These are phyloP conservation scores for Chrysomela aeneicollis DNA, from an alignment of 2,888 invertebrate genomes.

Conservation along the genomic window DNA sequence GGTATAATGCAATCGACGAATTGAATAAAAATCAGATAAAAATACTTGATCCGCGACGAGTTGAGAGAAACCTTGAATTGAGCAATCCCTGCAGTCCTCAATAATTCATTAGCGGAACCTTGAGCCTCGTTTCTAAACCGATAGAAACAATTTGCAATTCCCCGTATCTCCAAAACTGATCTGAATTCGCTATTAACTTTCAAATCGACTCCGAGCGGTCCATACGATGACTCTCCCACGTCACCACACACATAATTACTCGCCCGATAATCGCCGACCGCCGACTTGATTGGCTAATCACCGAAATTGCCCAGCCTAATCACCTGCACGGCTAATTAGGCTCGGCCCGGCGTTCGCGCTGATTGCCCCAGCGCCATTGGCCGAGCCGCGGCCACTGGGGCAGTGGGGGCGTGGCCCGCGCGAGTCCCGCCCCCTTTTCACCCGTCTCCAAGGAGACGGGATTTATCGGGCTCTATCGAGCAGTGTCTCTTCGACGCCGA, in stretches of 20 bases:
- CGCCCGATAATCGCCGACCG: not conserved
- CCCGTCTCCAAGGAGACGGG: conserved; percentile 20
- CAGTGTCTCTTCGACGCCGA: conserved; percentile 39
- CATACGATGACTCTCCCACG: no score
- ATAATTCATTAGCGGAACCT: conserved; percentile 5
- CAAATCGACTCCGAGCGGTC: not conserved
- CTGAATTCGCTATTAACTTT: conserved; percentile 1
- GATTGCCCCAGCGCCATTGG: conserved; percentile 43
- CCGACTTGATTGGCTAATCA: not conserved
- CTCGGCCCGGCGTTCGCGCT: conserved; percentile 24
- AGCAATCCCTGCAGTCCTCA: not conserved
- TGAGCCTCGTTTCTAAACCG: not conserved
- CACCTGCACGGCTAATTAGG: conserved; percentile 44
- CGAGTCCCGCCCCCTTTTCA: conserved; percentile 17
- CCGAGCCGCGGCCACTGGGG: conserved; percentile 43
- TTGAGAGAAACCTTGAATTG: not conserved
- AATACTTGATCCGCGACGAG: no score
- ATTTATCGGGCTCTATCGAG: conserved; percentile 5
- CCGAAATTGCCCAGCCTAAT: conserved; percentile 13
- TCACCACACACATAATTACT: not conserved
- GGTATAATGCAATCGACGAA: no score
- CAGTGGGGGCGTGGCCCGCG: conserved; percentile 39
- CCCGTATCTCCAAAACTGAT: not conserved
- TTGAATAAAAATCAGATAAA: no score
- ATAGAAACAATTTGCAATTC: not conserved